phyloP scores from a whole-genome alignment of 2,888 invertebrate genomes.

The Lithophane leautieri region DNA sequence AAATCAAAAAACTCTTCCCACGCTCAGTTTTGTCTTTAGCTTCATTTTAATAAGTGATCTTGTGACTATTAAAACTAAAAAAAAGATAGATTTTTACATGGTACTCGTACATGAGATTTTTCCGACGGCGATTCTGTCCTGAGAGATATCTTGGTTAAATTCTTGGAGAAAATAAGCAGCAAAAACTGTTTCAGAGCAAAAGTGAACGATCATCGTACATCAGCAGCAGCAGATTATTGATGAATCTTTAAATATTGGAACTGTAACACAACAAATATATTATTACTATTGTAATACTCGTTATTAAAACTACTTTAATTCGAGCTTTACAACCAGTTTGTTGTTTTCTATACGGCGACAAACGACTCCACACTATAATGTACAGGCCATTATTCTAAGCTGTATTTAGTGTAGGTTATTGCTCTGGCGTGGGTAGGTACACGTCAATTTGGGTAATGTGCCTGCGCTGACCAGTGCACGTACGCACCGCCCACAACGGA shows the following conservation, averaged over 20 bases:
- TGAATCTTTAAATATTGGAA: background rate
- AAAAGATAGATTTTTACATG: background rate
- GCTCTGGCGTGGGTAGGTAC: conserved; percentile 20
- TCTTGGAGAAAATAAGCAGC: background rate
- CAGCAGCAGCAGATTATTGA: no score
- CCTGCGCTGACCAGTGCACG: conserved; percentile 54
- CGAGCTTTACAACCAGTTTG: background rate
- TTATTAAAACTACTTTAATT: background rate
- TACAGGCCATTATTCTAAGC: conserved; percentile 15
- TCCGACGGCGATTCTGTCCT: background rate
- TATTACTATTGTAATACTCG: background rate
- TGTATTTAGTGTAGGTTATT: conserved; percentile 35
- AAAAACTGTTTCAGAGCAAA: background rate
- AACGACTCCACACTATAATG: background rate
- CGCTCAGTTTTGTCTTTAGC: conserved; percentile 16
- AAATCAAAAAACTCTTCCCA: conserved; percentile 36
- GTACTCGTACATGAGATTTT: background rate
- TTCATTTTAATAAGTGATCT: background rate
- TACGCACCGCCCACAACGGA: conserved; percentile 46
- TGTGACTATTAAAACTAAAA: background rate
- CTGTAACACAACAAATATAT: background rate
- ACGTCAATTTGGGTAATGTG: conserved; percentile 39
- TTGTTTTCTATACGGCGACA: background rate
- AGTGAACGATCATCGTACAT: background rate
- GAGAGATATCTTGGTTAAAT: background rate